Percentiles rank a stretch among this genome's conserved stretches.
Evolutionary conservation across 2,113 vertebrate genomes (phyloP).

Genomic region (Malurus cyaneus): DNA sequence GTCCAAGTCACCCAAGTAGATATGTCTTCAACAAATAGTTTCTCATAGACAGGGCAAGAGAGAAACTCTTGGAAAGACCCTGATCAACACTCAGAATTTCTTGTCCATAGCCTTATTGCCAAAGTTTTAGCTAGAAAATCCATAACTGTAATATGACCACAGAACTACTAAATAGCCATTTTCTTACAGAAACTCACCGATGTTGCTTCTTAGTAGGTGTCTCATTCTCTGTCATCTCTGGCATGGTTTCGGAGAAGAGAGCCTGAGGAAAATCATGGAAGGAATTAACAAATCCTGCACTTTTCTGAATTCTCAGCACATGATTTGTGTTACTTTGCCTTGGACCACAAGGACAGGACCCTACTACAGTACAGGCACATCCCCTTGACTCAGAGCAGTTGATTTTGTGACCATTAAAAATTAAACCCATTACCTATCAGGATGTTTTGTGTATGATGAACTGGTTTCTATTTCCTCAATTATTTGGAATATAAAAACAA

Average conservation of each 20-base stretch:
- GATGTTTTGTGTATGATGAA: neutral
- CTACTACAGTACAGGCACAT: fast-evolving
- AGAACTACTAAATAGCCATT: neutral
- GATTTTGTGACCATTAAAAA: neutral
- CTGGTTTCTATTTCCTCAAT: neutral
- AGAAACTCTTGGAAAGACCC: neutral
- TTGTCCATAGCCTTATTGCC: neutral
- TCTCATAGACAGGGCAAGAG: neutral
- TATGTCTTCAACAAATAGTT: neutral
- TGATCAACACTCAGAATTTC: neutral
- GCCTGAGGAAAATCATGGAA: constrained; percentile 59
- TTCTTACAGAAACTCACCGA: constrained; percentile 74
- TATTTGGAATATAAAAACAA: neutral
- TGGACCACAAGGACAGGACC: neutral
- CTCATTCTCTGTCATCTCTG: constrained; percentile 95
- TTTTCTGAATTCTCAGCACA: neutral
- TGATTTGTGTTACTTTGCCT: neutral
- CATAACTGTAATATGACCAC: fast-evolving
- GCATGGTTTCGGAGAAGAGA: constrained; percentile 84
- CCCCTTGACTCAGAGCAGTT: neutral
- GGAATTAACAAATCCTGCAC: neutral
- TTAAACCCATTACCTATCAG: fast-evolving
- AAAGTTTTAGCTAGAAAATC: neutral
- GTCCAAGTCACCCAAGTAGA: neutral
- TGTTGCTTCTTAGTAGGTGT: constrained; percentile 86